These are phyloP conservation scores for Drosophila bocki DNA, from an alignment of 1,140 invertebrate genomes.

Conservation along the genomic window DNA sequence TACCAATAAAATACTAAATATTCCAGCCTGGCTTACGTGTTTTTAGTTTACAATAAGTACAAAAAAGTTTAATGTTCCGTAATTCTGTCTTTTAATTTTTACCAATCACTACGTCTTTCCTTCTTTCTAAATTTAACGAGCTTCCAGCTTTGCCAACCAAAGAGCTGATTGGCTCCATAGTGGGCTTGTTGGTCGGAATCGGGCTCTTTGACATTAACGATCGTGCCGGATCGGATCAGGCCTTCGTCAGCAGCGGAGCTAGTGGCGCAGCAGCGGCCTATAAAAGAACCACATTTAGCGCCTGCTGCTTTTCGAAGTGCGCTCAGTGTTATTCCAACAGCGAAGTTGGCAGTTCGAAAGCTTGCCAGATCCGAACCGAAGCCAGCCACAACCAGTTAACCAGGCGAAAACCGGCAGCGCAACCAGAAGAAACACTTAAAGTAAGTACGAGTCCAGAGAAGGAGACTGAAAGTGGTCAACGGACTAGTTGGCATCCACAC, in stretches of 20 bases:
- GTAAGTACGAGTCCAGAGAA: slow-evolving; percentile 29
- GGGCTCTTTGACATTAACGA: slow-evolving; percentile 74
- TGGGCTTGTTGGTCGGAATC: slow-evolving; percentile 8
- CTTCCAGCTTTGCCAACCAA: neutral
- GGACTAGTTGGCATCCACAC: slow-evolving; percentile 22
- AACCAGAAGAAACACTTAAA: slow-evolving; percentile 21
- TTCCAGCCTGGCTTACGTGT: neutral
- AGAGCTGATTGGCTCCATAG: neutral
- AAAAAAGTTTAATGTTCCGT: neutral
- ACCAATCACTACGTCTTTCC: neutral
- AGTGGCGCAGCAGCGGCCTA: slow-evolving; percentile 51
- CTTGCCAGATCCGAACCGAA: slow-evolving; percentile 13
- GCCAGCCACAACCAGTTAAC: slow-evolving; percentile 47
- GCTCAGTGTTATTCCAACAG: slow-evolving; percentile 75
- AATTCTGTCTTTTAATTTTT: neutral
- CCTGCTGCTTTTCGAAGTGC: slow-evolving; percentile 73
- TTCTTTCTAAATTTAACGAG: neutral
- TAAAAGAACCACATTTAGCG: slow-evolving; percentile 80
- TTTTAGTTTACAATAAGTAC: neutral
- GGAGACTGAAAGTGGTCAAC: slow-evolving; percentile 5
- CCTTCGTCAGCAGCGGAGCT: slow-evolving; percentile 17
- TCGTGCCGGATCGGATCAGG: slow-evolving; percentile 54
- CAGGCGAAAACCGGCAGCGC: slow-evolving; percentile 33
- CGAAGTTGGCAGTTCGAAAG: slow-evolving; percentile 66
- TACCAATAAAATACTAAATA: neutral